Evolutionary conservation across 2,888 invertebrate species (phyloP).

Genomic region (Caradrina clavipalpis): DNA sequence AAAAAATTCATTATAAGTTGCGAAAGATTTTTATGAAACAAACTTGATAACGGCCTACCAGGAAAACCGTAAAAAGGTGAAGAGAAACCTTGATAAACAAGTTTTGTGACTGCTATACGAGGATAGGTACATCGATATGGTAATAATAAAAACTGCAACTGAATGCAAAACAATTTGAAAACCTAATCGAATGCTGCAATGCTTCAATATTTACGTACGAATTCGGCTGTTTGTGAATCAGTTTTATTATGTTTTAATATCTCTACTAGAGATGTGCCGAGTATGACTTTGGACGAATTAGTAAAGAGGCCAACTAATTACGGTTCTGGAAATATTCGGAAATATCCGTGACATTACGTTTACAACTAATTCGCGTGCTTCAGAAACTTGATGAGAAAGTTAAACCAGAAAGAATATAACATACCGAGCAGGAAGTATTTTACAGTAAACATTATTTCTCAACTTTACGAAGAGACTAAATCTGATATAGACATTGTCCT

Average conservation of each 20-base stretch:
- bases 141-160: neutral
- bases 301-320: too few relatives aligned
- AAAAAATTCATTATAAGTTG: conserved; percentile 44
- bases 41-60: conserved; percentile 19
- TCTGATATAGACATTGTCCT: too few relatives aligned
- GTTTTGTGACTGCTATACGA: conserved; percentile 2
- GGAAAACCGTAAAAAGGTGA: conserved; percentile 26
- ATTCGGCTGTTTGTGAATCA: neutral
- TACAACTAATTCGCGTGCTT: too few relatives aligned
- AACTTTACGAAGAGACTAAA: too few relatives aligned
- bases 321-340: too few relatives aligned
- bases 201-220: neutral
- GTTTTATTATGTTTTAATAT: conserved; percentile 2
- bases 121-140: neutral
- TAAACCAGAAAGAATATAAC: too few relatives aligned
- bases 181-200: neutral
- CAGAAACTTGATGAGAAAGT: too few relatives aligned
- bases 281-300: too few relatives aligned
- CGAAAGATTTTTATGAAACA: conserved; percentile 30
- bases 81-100: conserved; percentile 21
- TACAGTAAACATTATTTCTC: too few relatives aligned
- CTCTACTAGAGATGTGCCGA: too few relatives aligned
- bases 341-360: too few relatives aligned
- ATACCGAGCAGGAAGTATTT: too few relatives aligned
- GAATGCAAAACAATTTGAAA: neutral